phyloP scores from a whole-genome alignment of 2,113 vertebrate genomes.

The Rhadina sibilatrix region DNA sequence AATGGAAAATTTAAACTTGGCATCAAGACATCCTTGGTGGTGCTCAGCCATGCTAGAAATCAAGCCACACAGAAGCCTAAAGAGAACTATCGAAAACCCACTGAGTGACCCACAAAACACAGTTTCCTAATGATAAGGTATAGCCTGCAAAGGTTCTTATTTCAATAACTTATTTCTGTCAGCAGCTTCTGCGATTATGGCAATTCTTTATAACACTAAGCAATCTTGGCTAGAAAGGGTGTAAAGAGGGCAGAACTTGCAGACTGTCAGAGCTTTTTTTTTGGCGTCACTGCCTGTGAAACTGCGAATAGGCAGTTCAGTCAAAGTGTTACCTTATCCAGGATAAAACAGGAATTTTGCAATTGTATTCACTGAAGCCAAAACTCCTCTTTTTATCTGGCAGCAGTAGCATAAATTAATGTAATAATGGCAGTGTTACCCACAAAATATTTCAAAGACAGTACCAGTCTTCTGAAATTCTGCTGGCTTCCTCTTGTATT shows the following conservation, averaged over 20 bases:
- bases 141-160: background rate
- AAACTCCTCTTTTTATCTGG: background rate
- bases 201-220: constrained; percentile 19
- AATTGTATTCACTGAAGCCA: constrained; percentile 18
- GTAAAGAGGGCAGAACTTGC: constrained; percentile 63
- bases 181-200: constrained; percentile 23
- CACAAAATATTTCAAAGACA: background rate
- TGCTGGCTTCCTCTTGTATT: constrained; percentile 14
- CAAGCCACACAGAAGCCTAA: background rate
- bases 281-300: constrained; percentile 34
- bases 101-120: background rate
- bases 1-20: background rate
- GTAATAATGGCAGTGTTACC: background rate
- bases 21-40: background rate
- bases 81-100: accelerated
- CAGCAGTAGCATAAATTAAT: constrained; percentile 18
- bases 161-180: constrained; percentile 33
- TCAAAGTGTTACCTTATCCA: constrained; percentile 4
- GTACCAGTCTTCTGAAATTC: background rate
- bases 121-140: background rate
- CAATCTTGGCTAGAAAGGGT: constrained; percentile 49
- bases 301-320: constrained; percentile 52
- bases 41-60: background rate
- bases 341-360: constrained; percentile 14
- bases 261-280: constrained; percentile 39